Percentiles rank a stretch among this genome's conserved stretches.
phyloP scores from a whole-genome alignment of 2,888 invertebrate genomes.

The Opisthograptis luteolata region DNA sequence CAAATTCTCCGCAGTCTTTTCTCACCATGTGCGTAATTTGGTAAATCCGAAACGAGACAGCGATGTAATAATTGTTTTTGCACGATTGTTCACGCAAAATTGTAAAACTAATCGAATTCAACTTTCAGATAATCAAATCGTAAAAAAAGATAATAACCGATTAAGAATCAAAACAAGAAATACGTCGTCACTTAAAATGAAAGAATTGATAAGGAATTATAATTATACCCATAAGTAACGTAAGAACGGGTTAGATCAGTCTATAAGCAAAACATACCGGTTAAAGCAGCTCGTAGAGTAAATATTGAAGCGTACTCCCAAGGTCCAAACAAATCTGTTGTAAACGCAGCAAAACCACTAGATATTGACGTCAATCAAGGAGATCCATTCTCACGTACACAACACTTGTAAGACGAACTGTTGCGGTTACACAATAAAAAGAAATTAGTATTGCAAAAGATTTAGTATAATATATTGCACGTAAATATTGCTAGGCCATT shows the following conservation, averaged over 20 bases:
- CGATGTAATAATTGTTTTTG: constrained; percentile 6
- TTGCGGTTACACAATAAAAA: constrained; percentile 46
- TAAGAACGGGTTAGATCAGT: constrained; percentile 25
- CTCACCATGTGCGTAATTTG: constrained; percentile 20
- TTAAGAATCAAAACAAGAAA: constrained; percentile 18
- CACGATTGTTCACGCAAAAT: constrained; percentile 17
- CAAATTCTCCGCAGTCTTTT: constrained; percentile 15
- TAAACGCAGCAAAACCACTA: constrained; percentile 56
- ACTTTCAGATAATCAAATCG: constrained; percentile 16
- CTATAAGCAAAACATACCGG: constrained; percentile 47
- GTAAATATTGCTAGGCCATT: constrained; percentile 61
- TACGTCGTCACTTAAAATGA: constrained; percentile 2
- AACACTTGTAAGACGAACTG: constrained; percentile 60
- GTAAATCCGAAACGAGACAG: constrained; percentile 25
- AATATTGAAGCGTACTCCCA: constrained; percentile 53
- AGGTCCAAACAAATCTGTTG: constrained; percentile 54
- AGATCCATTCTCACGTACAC: constrained; percentile 73
- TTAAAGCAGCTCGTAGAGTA: constrained; percentile 40
- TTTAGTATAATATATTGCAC: constrained; percentile 60
- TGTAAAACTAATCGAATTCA: constrained; percentile 11
- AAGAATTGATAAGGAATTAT: constrained; percentile 24
- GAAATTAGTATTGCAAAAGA: constrained; percentile 63
- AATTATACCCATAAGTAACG: constrained; percentile 3
- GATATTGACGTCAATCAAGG: constrained; percentile 61
- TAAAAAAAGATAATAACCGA: constrained; percentile 16